Evolutionary conservation across 2,797 vertebrate genomes (phyloP), one percentile per base, ranked within the genome.

Genomic region (Urocyon cinereoargenteus): DNA sequence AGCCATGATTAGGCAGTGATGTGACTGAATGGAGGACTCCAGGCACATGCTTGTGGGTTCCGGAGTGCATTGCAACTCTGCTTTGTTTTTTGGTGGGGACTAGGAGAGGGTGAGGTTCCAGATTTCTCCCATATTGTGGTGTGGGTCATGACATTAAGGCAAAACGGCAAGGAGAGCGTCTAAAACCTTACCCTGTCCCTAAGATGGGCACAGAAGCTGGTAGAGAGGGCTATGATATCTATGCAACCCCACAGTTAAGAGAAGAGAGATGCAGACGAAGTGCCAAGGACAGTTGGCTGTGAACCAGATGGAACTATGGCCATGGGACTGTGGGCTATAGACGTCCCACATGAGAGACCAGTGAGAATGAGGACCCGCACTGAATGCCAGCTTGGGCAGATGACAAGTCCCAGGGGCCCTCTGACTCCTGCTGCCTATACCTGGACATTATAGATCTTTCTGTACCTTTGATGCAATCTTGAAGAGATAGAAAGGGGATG

Each of bases 41-140:
- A 14, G 0, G 5, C 8, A 8, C n/a, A 49, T 5, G 45, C n/a
- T 10, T 24, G 18, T 79, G 28, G 57, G 5, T 5, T 1, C 1
- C 1, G 31, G 61, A 24, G 0, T 53, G 21, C 13, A 3, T 10
- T 59, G 28, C 11, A 77, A 11, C 64, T 73, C n/a, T 79, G 49
- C 72, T 81, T 62, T 49, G 28, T 62, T 62, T 85, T 40, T 77
- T 31, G 57, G 45, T 85, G 34, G 49, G 21, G 55, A 16, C 81
- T 75, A 18, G 61, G 5, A 55, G n/a, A 3, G 26, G 12, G 8
- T 0, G 2, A 72, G 24, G 9, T 22, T 64, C 53, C 72, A 84
- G 36, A 49, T 51, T 34, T 90, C 68, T 66, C 22, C 40, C 40
- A 45, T 24, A n/a, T 81, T 18, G 28, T 34, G 18, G 3, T 24